Percentiles rank a stretch among this genome's conserved stretches.
Conservation (phyloP, 2,797 vertebrate species). For the Mycteria americana region DNA sequence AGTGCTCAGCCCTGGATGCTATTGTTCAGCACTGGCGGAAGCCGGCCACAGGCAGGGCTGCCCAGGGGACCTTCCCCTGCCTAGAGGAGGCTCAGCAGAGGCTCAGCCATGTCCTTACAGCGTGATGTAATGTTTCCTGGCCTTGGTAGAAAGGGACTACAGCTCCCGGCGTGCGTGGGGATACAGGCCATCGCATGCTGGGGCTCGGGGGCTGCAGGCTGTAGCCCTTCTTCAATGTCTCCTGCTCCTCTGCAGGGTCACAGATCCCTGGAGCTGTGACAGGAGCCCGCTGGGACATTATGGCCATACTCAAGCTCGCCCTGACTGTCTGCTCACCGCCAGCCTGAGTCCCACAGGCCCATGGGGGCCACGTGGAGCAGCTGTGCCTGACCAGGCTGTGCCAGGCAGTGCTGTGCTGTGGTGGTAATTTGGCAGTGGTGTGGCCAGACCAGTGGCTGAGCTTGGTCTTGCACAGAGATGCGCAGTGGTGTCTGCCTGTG, state of each 20-base stretch:
- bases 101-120: neutral
- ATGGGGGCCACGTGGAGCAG: neutral
- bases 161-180: neutral
- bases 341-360: neutral
- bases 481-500: rapidly evolving
- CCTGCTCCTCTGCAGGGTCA: neutral
- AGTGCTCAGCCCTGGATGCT: neutral
- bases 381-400: neutral
- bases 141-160: neutral
- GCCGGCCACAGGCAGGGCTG: neutral
- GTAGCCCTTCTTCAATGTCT: rapidly evolving
- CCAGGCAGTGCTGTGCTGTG: rapidly evolving
- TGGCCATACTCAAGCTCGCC: rapidly evolving
- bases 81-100: neutral
- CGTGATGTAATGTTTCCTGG: neutral
- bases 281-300: neutral
- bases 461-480: neutral
- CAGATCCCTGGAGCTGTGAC: neutral
- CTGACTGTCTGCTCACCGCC: neutral
- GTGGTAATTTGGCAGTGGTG: neutral
- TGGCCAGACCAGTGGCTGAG: neutral
- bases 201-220: neutral
- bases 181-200: rapidly evolving
- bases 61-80: neutral
- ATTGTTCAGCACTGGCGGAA: neutral